These are phyloP conservation scores for Leptinotarsa undecemlineata DNA, from an alignment of 1,140 invertebrate species.

Conservation along the genomic window DNA sequence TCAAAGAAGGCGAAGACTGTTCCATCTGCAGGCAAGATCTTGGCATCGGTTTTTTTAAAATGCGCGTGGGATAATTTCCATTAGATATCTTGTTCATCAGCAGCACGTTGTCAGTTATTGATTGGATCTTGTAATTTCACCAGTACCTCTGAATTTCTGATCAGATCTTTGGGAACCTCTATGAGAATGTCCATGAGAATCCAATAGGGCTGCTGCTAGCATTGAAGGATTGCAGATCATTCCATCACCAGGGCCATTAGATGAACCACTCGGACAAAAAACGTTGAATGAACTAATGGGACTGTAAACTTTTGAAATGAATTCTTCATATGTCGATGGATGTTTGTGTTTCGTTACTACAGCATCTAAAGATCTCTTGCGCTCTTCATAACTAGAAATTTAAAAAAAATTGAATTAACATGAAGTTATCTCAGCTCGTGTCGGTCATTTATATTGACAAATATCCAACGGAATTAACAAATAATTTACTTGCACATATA, in stretches of 20 bases:
- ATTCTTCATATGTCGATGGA: constrained; percentile 89
- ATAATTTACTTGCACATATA: too few relatives aligned
- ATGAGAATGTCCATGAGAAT: constrained; percentile 53
- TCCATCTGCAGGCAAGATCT: too few relatives aligned
- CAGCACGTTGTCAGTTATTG: not conserved
- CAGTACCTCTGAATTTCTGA: constrained; percentile 49
- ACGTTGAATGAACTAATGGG: constrained; percentile 67
- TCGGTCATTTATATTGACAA: too few relatives aligned
- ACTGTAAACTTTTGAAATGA: constrained; percentile 82
- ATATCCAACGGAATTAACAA: too few relatives aligned
- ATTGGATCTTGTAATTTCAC: not conserved
- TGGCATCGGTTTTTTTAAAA: too few relatives aligned
- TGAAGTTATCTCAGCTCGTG: too few relatives aligned
- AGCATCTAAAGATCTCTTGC: constrained; percentile 82
- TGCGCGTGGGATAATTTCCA: too few relatives aligned
- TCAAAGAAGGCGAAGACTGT: too few relatives aligned
- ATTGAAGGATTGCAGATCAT: constrained; percentile 49
- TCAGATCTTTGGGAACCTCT: constrained; percentile 47
- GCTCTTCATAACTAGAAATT: constrained; percentile 82
- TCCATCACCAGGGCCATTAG: constrained; percentile 34
- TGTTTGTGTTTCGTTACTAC: constrained; percentile 89
- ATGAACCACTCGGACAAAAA: constrained; percentile 53
- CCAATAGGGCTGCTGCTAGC: constrained; percentile 59
- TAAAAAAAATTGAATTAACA: too few relatives aligned
- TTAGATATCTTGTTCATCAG: too few relatives aligned